phyloP scores from a whole-genome alignment of 2,113 vertebrate genomes.

The Platichthys stellatus region DNA sequence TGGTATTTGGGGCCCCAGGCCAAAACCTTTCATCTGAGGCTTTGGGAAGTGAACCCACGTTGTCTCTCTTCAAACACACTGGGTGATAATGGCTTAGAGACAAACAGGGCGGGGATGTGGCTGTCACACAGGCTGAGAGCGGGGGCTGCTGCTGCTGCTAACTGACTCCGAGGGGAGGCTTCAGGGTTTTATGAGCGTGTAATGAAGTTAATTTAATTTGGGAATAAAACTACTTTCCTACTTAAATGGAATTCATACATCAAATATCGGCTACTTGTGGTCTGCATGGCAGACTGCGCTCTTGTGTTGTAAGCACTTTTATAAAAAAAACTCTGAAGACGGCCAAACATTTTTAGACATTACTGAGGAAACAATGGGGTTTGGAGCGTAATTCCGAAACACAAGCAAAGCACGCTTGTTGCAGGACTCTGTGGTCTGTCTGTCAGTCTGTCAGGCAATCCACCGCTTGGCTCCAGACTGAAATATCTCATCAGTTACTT shows the following conservation, averaged over 20 bases:
- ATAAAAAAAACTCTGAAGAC: background rate
- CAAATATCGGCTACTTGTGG: background rate
- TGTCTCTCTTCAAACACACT: constrained; percentile 75
- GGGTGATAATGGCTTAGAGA: constrained; percentile 67
- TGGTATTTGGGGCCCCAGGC: constrained; percentile 79
- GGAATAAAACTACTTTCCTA: background rate
- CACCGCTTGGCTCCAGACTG: background rate
- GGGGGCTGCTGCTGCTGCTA: background rate
- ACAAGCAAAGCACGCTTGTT: background rate
- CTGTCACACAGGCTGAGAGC: constrained; percentile 17
- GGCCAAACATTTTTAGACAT: background rate
- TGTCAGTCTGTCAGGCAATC: background rate
- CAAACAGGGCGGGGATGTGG: constrained; percentile 37
- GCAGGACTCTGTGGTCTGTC: constrained; percentile 4
- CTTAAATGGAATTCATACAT: background rate
- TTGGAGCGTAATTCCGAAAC: background rate
- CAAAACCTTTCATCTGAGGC: constrained; percentile 78
- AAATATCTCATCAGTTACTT: constrained; percentile 6
- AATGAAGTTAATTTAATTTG: constrained; percentile 8
- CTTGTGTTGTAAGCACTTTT: background rate
- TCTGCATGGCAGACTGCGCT: background rate
- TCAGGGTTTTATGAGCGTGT: constrained; percentile 20
- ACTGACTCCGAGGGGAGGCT: constrained; percentile 2
- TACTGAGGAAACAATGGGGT: constrained; percentile 4
- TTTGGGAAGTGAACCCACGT: constrained; percentile 65